Conservation (phyloP, 2,113 vertebrate genomes). For the Solea senegalensis region DNA sequence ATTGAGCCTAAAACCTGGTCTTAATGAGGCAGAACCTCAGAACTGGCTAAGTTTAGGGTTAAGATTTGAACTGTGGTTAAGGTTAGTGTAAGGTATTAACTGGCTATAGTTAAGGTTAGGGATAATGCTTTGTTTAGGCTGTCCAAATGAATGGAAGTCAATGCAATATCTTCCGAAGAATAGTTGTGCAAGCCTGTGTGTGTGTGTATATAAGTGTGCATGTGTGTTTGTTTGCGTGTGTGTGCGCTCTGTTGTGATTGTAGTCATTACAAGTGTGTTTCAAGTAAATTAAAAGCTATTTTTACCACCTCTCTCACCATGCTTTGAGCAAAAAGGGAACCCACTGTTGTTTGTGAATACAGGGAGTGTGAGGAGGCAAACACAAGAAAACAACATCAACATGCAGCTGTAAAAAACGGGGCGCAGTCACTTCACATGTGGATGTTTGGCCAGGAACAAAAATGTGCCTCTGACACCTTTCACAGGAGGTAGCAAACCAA, state of each 20-base stretch:
- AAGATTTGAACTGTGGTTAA: too few species aligned
- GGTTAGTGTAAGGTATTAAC: too few species aligned
- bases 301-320: neutral
- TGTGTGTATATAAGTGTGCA: conserved; percentile 33
- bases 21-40: too few species aligned
- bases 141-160: too few species aligned
- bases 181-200: conserved; percentile 33
- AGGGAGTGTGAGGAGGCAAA: neutral
- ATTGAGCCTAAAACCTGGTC: too few species aligned
- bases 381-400: neutral
- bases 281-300: neutral
- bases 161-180: too few species aligned
- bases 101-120: too few species aligned
- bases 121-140: too few species aligned
- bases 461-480: neutral
- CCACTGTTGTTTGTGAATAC: neutral
- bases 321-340: neutral
- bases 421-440: neutral
- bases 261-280: conserved; percentile 6
- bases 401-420: neutral
- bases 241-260: conserved; percentile 1
- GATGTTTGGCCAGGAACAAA: neutral
- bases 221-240: conserved; percentile 11
- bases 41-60: too few species aligned
- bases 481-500: neutral